Evolutionary conservation across 2,888 invertebrate genomes (phyloP), one percentile per base, ranked within the genome.

Genomic region (Rhamnusium bicolor): DNA sequence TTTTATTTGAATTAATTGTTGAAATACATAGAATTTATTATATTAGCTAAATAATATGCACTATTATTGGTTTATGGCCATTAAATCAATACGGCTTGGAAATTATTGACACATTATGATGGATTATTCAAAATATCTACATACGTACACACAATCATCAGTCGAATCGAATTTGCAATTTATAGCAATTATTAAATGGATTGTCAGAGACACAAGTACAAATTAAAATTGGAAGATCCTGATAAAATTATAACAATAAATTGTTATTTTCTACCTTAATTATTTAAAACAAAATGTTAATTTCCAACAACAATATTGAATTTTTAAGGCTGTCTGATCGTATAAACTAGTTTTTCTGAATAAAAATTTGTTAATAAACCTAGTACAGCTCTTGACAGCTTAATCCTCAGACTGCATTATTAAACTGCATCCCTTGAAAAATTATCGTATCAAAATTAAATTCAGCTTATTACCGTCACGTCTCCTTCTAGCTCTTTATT

Each of bases 41-140:
- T 32, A 32, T 47, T 29, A 53, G 0, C 32, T 21, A 49, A 65
- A 65, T 32, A 49, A 18, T 63, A 27, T 27, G 29, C 65, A 19
- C 40, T 24, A 6, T 51, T 65, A 65, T 65, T 65, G 32, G 65
- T 65, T 53, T 53, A 53, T 47, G 47, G 32, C 27, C 65, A 49
- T 62, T 68, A 73, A 82, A 79, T 81, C 77, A 78, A 78, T 78
- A 75, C 77, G 71, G 76, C 79, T 75, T 77, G 74, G 78, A 75
- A 81, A 81, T 82, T 82, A 82, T 80, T 79, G 79, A 75, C 79
- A 76, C 80, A 79, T 80, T 77, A 79, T 76, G 76, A 80, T 77
- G 73, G 76, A 78, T 78, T 76, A 72, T 76, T 76, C 74, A 67
- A 60, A 71, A 69, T 73, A 75, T 70, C 69, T 71, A 53, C 69